phyloP scores from a whole-genome alignment of 2,797 vertebrate species.

The Stomatorhinus walkeri region DNA sequence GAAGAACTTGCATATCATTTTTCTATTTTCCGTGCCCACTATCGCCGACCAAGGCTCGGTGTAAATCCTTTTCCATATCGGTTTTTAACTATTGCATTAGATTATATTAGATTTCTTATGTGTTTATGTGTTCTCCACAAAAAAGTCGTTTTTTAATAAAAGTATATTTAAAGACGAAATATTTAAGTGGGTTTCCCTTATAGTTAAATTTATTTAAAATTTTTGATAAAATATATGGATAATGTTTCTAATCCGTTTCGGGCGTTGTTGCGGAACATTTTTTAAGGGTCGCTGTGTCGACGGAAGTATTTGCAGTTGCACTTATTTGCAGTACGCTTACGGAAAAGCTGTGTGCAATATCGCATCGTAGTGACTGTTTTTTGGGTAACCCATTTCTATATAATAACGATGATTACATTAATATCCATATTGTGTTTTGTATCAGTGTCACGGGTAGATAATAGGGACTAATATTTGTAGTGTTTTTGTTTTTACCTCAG shows the following conservation, averaged over 20 bases:
- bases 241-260: not conserved
- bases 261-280: not conserved
- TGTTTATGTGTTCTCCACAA: not conserved
- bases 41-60: not conserved
- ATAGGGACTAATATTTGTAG: not conserved
- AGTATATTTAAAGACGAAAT: not conserved
- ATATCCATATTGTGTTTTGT: not conserved
- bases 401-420: not conserved
- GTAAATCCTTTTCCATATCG: not conserved
- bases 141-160: not conserved
- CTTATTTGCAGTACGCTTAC: not conserved
- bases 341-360: not conserved
- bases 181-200: not conserved
- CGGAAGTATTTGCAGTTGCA: constrained; percentile 13
- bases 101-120: not conserved
- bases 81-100: not conserved
- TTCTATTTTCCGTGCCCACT: not conserved
- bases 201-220: not conserved
- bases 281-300: not conserved
- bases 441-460: not conserved
- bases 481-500: not conserved
- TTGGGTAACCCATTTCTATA: not conserved
- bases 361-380: not conserved
- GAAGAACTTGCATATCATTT: not conserved
- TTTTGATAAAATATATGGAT: not conserved